A percentile compares a stretch with the other conserved stretches of the same genome.
phyloP scores from a whole-genome alignment of 2,113 vertebrate genomes.

The Crocuta crocuta region DNA sequence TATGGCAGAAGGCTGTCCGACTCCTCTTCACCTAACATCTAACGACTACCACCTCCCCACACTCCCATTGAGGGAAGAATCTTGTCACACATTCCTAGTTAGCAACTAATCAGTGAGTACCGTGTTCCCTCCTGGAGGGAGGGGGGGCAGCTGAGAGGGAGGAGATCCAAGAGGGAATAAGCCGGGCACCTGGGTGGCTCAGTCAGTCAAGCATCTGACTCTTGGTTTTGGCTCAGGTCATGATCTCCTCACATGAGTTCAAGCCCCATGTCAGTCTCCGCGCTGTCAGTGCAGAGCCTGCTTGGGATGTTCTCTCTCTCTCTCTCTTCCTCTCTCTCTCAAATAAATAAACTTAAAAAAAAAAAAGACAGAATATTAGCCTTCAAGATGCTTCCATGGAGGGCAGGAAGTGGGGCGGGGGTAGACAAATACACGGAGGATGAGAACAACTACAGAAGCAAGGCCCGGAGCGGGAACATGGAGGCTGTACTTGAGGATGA shows the following conservation, averaged over 20 bases:
- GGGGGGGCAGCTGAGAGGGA: not conserved
- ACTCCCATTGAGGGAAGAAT: not conserved
- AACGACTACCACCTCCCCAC: not conserved
- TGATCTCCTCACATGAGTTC: too few species aligned
- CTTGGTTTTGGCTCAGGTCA: too few species aligned
- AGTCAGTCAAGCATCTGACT: too few species aligned
- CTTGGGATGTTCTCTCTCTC: too few species aligned
- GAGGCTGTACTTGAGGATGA: not conserved
- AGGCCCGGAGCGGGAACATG: not conserved
- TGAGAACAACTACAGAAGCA: not conserved
- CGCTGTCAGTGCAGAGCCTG: too few species aligned
- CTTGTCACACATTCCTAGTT: not conserved
- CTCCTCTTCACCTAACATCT: not conserved
- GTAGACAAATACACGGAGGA: not conserved
- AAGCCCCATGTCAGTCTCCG: too few species aligned
- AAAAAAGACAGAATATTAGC: not conserved
- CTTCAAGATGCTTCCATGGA: not conserved
- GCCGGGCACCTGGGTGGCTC: too few species aligned
- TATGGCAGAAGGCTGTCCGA: not conserved
- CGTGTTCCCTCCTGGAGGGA: not conserved
- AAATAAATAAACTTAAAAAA: too few species aligned
- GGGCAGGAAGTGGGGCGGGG: rapidly evolving
- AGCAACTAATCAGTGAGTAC: not conserved
- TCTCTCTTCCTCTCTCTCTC: too few species aligned
- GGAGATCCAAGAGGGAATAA: not conserved